These are phyloP conservation scores for Heterohyrax brucei DNA, from an alignment of 2,797 vertebrate genomes.

Conservation along the genomic window DNA sequence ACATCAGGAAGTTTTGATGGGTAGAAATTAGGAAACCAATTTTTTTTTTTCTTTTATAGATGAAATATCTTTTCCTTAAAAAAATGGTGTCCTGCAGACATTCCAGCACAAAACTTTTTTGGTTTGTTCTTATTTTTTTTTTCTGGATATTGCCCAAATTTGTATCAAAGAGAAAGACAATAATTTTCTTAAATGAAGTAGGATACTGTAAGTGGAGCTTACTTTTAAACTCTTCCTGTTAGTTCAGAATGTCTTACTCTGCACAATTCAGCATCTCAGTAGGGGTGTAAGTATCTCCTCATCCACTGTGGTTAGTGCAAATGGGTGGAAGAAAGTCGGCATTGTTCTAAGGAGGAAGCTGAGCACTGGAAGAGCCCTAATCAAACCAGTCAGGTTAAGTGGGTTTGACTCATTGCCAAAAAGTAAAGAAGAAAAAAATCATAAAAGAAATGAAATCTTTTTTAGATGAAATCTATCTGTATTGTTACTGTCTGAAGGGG, in stretches of 20 bases:
- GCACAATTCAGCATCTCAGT: constrained; percentile 34
- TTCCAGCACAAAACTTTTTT: constrained; percentile 39
- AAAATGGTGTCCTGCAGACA: not conserved
- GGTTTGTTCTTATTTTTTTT: not conserved
- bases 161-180: constrained; percentile 29
- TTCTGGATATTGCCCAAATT: constrained; percentile 30
- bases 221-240: constrained; percentile 54
- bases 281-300: not conserved
- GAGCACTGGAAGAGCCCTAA: not conserved
- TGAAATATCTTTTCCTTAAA: not conserved
- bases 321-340: not conserved
- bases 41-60: constrained; percentile 35
- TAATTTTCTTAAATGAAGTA: constrained; percentile 57
- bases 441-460: not conserved
- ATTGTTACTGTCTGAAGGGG: not conserved
- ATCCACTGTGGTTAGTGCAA: not conserved
- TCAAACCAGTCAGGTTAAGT: not conserved
- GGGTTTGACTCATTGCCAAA: constrained; percentile 60
- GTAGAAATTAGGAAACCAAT: constrained; percentile 12
- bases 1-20: not conserved
- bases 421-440: not conserved
- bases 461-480: not conserved
- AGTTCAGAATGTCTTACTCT: constrained; percentile 53
- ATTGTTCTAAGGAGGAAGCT: not conserved
- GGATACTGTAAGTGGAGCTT: constrained; percentile 34